Conservation (phyloP, 2,888 invertebrate species). For the Fabriciana adippe region DNA sequence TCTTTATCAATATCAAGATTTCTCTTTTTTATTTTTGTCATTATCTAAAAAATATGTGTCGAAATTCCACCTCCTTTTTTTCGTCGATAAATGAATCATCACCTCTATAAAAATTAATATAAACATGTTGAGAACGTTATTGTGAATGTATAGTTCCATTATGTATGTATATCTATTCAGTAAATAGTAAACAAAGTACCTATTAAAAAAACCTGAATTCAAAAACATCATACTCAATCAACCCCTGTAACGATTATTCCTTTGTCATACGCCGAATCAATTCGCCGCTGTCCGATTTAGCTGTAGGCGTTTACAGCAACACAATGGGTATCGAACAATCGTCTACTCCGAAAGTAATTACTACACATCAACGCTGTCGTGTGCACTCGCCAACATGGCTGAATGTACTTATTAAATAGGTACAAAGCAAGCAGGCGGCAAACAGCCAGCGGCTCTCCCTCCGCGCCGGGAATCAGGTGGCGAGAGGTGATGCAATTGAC, state of each 20-base stretch:
- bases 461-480: slow-evolving; percentile 54
- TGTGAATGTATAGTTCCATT: neutral
- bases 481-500: slow-evolving; percentile 51
- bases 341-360: slow-evolving; percentile 52
- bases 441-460: slow-evolving; percentile 45
- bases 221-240: slow-evolving; percentile 31
- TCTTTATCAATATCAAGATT: too few species aligned
- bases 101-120: too few species aligned
- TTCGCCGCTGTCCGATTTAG: slow-evolving; percentile 43
- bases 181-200: slow-evolving; percentile 1
- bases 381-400: slow-evolving; percentile 49
- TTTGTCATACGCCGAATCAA: slow-evolving; percentile 40
- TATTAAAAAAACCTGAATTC: slow-evolving; percentile 12
- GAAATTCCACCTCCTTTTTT: too few species aligned
- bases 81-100: too few species aligned
- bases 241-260: slow-evolving; percentile 35
- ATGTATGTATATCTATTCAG: neutral
- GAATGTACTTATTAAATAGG: slow-evolving; percentile 50
- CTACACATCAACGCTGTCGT: slow-evolving; percentile 51
- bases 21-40: too few species aligned
- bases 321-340: slow-evolving; percentile 46
- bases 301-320: slow-evolving; percentile 40
- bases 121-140: too few species aligned
- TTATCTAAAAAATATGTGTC: too few species aligned
- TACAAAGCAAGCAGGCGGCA: slow-evolving; percentile 50